Percentiles rank a stretch among this genome's conserved stretches.
phyloP scores from a whole-genome alignment of 2,113 vertebrate genomes.

The Fregetta grallaria region DNA sequence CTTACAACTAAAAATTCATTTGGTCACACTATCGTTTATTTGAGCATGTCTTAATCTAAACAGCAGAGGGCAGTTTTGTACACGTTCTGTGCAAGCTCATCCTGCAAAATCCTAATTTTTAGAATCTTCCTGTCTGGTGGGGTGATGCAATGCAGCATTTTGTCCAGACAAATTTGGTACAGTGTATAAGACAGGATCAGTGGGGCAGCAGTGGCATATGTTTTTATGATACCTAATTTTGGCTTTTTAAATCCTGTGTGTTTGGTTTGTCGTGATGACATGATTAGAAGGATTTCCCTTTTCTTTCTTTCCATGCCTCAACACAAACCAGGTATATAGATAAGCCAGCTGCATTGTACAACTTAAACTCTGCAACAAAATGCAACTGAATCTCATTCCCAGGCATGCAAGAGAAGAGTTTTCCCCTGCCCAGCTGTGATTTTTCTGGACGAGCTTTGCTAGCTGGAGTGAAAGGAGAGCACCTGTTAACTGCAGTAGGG shows the following conservation, averaged over 20 bases:
- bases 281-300: not conserved
- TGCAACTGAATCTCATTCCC: not conserved
- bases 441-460: not conserved
- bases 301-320: not conserved
- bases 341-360: not conserved
- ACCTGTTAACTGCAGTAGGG: not conserved
- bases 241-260: not conserved
- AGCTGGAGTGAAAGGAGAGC: not conserved
- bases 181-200: not conserved
- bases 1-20: not conserved
- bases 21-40: not conserved
- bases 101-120: not conserved
- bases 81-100: not conserved
- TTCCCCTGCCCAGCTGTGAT: not conserved
- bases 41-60: not conserved
- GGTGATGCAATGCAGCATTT: slow-evolving; percentile 53
- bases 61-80: slow-evolving; percentile 59
- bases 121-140: not conserved
- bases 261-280: not conserved
- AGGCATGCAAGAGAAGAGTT: not conserved
- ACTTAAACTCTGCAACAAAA: not conserved
- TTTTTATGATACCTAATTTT: not conserved
- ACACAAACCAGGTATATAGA: not conserved
- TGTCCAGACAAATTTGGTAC: not conserved
- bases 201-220: not conserved